Percentiles rank a stretch among this genome's conserved stretches.
These are phyloP conservation scores for Trogon surrucura DNA, from an alignment of 2,113 vertebrate species.

Conservation along the genomic window DNA sequence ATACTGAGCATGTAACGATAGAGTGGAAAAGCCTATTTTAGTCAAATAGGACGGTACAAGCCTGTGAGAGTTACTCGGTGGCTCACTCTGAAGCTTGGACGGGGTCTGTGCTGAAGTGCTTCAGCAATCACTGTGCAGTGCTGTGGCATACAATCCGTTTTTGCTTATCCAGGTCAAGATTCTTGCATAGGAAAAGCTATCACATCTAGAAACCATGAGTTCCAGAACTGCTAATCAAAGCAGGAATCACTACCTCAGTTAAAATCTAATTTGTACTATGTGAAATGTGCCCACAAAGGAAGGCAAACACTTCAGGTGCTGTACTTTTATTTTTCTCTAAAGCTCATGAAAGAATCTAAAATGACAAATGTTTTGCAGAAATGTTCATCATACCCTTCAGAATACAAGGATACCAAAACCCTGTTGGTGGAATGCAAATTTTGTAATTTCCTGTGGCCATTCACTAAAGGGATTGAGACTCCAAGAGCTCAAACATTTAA, in stretches of 20 bases:
- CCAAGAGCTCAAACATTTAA: not conserved
- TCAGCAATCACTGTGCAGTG: not conserved
- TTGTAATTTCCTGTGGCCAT: not conserved
- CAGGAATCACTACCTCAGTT: not conserved
- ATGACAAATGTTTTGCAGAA: not conserved
- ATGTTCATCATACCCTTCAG: not conserved
- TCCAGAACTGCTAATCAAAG: not conserved
- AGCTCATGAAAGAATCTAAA: not conserved
- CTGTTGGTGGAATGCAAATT: not conserved
- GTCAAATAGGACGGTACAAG: not conserved
- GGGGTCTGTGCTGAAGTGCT: not conserved
- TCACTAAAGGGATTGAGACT: not conserved
- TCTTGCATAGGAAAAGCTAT: not conserved
- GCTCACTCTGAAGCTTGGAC: not conserved
- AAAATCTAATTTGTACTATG: not conserved
- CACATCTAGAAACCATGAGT: not conserved
- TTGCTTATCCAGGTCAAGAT: not conserved
- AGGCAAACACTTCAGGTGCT: not conserved
- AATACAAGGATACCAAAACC: not conserved
- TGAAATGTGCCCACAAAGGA: not conserved
- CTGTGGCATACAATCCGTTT: not conserved
- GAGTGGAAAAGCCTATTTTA: constrained; percentile 34
- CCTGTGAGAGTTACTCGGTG: not conserved
- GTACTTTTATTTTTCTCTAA: not conserved
- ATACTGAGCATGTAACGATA: not conserved